phyloP scores from a whole-genome alignment of 2,113 vertebrate genomes.

The sheep (Ovis aries) region DNA sequence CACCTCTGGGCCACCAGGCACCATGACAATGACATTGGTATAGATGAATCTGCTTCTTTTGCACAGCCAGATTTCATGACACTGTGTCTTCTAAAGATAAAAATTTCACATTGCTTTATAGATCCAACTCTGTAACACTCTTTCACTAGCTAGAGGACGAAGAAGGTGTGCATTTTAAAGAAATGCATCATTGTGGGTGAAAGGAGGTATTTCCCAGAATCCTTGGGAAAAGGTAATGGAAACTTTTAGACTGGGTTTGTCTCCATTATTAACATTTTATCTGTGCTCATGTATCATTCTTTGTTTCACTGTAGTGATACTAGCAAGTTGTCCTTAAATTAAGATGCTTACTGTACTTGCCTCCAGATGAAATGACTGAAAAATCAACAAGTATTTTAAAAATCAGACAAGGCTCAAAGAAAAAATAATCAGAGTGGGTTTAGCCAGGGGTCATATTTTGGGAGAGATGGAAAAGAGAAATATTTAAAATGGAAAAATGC shows the following conservation, averaged over 20 bases:
- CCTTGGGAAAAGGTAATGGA: neutral
- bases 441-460: neutral
- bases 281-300: neutral
- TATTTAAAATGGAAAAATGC: neutral
- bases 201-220: neutral
- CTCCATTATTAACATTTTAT: neutral
- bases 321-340: constrained; percentile 10
- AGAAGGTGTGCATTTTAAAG: neutral
- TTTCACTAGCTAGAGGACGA: neutral
- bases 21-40: neutral
- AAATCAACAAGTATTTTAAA: neutral
- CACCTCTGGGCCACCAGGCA: neutral
- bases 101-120: neutral
- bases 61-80: neutral
- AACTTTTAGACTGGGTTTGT: neutral
- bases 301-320: neutral
- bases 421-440: neutral
- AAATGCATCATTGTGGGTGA: neutral
- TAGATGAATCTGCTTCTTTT: neutral
- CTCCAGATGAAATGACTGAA: neutral
- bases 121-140: neutral
- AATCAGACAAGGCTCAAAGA: neutral
- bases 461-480: neutral
- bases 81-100: constrained; percentile 6
- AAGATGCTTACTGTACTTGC: neutral